Evolutionary conservation across 2,888 invertebrate species (phyloP), one percentile per base, ranked within the genome.

Genomic region (Bugula neritina): DNA sequence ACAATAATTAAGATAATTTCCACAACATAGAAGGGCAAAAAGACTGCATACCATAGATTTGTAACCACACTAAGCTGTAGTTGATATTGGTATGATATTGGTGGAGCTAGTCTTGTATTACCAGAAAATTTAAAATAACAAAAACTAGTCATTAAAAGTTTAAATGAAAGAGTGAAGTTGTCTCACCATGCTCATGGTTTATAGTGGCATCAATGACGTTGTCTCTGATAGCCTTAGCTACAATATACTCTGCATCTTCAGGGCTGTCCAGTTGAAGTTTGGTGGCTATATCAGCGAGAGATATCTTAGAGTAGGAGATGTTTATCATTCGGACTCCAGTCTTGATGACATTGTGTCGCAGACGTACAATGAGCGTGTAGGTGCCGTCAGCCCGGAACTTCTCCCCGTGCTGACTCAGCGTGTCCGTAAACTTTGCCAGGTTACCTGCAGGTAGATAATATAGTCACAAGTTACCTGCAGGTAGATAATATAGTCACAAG

Each of bases 211-310:
- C 98, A 82, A 99, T 98, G 0, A 98, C 98, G 72, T 97, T 96
- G 87, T 99, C 99, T 69, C 96, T 88, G 75, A 99, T 98, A 3
- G 87, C 84, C 83, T 98, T 98, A 0, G 97, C 94, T 0, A 98
- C 97, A 83, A 99, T 97, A 81, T 96, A 99, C 84, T 99, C 99
- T 0, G 98, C 98, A 88, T 99, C 99, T 82, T 96, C 95, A 0
- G 94, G 91, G 0, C 93, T 95, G 83, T 96, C 96, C 69, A 99
- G 86, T 54, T 93, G 92, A 74, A 99, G 86, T 81, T 99, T 98
- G 75, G 90, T 89, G 0, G 97, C 96, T 79, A 99, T 94, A 83
- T 98, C 97, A 75, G 90, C 89, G 0, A 98, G 91, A 1, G 95
- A 94, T 79, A 99, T 98, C 74, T 94, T 89, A 0, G 97, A 97